A percentile compares a stretch with the other conserved stretches of the same genome.
Conservation (phyloP, 2,797 vertebrate genomes). For the Astyanax mexicanus region DNA sequence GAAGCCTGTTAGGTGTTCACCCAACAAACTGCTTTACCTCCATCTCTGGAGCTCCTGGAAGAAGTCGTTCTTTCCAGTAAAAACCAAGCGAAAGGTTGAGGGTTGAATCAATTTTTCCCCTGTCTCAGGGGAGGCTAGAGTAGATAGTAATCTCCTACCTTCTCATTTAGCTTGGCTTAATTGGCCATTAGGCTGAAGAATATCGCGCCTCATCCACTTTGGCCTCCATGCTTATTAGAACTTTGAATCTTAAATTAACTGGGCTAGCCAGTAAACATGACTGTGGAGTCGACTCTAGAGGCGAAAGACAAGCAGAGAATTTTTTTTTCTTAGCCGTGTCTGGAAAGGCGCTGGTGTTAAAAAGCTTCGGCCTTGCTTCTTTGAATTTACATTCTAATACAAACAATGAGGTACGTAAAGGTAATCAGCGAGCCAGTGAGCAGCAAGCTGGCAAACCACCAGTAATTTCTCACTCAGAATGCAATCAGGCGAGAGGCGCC, state of each 20-base stretch:
- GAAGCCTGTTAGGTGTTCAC: conserved; percentile 15
- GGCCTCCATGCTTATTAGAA: conserved; percentile 78
- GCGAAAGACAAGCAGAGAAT: conserved; percentile 31
- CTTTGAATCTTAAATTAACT: conserved; percentile 78
- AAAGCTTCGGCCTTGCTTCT: conserved; percentile 25
- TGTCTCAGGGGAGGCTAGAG: conserved; percentile 70
- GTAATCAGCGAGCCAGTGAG: conserved; percentile 71
- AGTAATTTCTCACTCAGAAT: conserved; percentile 75
- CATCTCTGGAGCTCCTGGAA: conserved; percentile 16
- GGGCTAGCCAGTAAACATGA: conserved; percentile 55
- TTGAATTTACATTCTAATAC: conserved; percentile 75
- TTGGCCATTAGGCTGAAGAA: conserved; percentile 84
- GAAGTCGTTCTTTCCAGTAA: conserved; percentile 38
- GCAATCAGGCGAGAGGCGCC: conserved; percentile 71
- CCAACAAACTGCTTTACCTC: conserved; percentile 16
- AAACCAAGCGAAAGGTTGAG: conserved; percentile 49
- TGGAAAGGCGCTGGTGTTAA: conserved; percentile 43
- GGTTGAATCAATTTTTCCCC: conserved; percentile 53
- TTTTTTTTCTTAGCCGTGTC: conserved; percentile 36
- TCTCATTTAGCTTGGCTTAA: conserved; percentile 80
- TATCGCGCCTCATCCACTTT: conserved; percentile 69
- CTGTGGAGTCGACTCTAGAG: conserved; percentile 31
- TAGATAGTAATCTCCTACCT: conserved; percentile 76
- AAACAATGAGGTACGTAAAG: conserved; percentile 72
- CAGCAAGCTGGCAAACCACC: conserved; percentile 65